Evolutionary conservation across 1,140 invertebrate genomes (phyloP).

Genomic region (Cherax destructor): DNA sequence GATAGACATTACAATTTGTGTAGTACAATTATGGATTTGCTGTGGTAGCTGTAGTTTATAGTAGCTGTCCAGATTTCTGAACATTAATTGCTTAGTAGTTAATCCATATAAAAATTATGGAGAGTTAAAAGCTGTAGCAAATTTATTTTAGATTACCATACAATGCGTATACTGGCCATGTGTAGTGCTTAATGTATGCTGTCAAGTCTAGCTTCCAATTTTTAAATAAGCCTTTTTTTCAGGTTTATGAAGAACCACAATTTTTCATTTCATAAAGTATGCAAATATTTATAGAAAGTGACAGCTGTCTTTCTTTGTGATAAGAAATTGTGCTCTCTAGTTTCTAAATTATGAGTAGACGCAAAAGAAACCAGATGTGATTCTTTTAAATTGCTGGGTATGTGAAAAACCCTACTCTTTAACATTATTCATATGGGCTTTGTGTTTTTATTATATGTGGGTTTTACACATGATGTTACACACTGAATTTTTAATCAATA

Average conservation of each 20-base stretch:
- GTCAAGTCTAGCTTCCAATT: slow-evolving; percentile 37
- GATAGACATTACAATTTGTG: slow-evolving; percentile 41
- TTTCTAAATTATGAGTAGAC: slow-evolving; percentile 27
- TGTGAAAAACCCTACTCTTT: background rate
- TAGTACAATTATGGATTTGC: slow-evolving; percentile 37
- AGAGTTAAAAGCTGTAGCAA: slow-evolving; percentile 20
- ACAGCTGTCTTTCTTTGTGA: slow-evolving; percentile 39
- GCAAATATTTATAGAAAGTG: slow-evolving; percentile 35
- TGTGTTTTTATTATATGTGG: background rate
- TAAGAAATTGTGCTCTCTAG: slow-evolving; percentile 37
- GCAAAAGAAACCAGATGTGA: slow-evolving; percentile 27
- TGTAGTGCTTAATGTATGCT: slow-evolving; percentile 41
- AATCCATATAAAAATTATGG: slow-evolving; percentile 18
- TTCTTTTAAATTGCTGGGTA: slow-evolving; percentile 12
- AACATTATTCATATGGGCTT: background rate
- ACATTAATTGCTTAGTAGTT: slow-evolving; percentile 40
- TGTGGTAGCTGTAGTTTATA: slow-evolving; percentile 43
- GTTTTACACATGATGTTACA: too few species aligned
- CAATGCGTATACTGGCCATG: slow-evolving; percentile 42
- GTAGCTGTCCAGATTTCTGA: slow-evolving; percentile 44
- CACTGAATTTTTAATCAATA: background rate
- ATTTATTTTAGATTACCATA: slow-evolving; percentile 40
- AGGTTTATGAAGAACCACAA: background rate
- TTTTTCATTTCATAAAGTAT: slow-evolving; percentile 38
- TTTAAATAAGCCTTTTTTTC: slow-evolving; percentile 29